A percentile compares a stretch with the other conserved stretches of the same genome.
phyloP scores from a whole-genome alignment of 2,113 vertebrate species.

The Pseudopodoces humilis region DNA sequence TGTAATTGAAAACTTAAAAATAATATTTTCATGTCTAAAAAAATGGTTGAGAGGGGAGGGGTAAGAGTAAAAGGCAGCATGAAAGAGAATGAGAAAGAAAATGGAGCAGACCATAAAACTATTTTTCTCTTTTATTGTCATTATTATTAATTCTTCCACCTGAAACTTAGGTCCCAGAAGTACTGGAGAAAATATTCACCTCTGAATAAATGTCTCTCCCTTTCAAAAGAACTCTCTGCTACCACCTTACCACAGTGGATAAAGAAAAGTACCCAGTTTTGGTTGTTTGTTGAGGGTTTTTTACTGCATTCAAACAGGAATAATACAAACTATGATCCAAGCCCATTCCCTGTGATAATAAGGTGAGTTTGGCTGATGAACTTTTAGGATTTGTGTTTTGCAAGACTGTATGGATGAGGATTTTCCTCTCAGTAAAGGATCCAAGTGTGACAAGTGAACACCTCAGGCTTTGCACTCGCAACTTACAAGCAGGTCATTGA shows the following conservation, averaged over 20 bases:
- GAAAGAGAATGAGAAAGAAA: neutral
- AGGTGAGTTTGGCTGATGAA: accelerated
- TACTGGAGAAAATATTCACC: neutral
- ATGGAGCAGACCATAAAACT: neutral
- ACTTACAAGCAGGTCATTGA: neutral
- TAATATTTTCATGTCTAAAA: neutral
- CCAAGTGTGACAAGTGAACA: neutral
- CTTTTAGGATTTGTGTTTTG: neutral
- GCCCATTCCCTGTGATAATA: neutral
- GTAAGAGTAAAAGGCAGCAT: neutral
- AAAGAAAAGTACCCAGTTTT: neutral
- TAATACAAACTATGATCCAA: neutral
- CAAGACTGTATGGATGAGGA: neutral
- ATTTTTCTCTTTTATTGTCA: neutral
- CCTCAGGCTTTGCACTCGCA: neutral
- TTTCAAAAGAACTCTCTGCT: neutral
- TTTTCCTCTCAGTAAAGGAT: neutral
- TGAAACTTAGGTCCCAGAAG: neutral
- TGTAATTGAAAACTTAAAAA: neutral
- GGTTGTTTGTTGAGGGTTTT: accelerated
- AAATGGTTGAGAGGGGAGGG: neutral
- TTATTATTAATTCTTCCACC: neutral
- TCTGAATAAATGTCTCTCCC: neutral
- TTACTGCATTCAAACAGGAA: neutral
- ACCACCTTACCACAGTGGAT: neutral